A percentile compares a stretch with the other conserved stretches of the same genome.
phyloP scores from a whole-genome alignment of 2,888 invertebrate species.

The Ceramica pisi region DNA sequence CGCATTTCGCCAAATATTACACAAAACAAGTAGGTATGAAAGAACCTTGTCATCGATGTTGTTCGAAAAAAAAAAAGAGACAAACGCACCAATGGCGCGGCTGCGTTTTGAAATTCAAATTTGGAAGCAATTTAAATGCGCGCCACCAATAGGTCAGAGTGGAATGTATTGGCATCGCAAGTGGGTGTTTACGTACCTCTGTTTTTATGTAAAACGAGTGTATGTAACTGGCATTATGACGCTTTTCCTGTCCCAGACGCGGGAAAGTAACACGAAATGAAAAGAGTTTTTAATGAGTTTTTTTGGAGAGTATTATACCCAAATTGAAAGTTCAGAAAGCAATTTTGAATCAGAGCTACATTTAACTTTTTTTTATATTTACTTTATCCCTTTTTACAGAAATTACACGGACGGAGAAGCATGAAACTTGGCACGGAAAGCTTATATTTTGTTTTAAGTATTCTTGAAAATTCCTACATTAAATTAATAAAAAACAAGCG shows the following conservation, averaged over 20 bases:
- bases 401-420: too few relatives aligned
- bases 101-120: constrained; percentile 85
- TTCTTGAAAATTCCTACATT: too few relatives aligned
- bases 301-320: too few relatives aligned
- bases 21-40: constrained; percentile 47
- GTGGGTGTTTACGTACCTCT: constrained; percentile 66
- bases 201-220: constrained; percentile 67
- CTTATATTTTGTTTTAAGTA: too few relatives aligned
- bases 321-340: too few relatives aligned
- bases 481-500: too few relatives aligned
- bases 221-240: constrained; percentile 65
- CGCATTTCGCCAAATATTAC: constrained; percentile 4
- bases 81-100: constrained; percentile 73
- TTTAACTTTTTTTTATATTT: too few relatives aligned
- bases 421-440: too few relatives aligned
- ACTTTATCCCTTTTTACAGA: too few relatives aligned
- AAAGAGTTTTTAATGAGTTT: not conserved
- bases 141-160: constrained; percentile 87
- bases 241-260: constrained; percentile 66
- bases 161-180: constrained; percentile 84
- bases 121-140: constrained; percentile 84
- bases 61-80: constrained; percentile 68
- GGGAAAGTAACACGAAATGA: constrained; percentile 6
- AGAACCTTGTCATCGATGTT: constrained; percentile 71
- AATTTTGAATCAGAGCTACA: too few relatives aligned